phyloP scores from a whole-genome alignment of 2,113 vertebrate genomes.

The Entelurus aequoreus region DNA sequence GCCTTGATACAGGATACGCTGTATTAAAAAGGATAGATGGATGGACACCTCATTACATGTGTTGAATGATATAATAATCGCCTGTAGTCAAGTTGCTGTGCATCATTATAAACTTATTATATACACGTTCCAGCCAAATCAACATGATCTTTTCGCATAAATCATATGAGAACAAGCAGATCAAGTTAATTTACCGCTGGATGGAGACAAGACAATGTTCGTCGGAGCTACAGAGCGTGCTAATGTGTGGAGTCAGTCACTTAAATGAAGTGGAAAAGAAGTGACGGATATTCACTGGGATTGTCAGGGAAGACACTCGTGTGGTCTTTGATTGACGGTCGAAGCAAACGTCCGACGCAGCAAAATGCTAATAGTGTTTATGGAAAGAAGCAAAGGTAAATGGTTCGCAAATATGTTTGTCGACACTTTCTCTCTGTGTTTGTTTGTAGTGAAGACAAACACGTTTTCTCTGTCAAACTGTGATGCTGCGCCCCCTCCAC shows the following conservation, averaged over 20 bases:
- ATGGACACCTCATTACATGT: too few relatives aligned
- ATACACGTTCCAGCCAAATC: too few relatives aligned
- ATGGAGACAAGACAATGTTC: background rate
- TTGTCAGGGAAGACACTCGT: background rate
- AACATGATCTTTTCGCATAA: too few relatives aligned
- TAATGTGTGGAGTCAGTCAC: background rate
- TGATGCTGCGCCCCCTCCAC: background rate
- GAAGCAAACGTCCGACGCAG: background rate
- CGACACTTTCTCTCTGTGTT: constrained; percentile 5
- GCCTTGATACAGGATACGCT: too few relatives aligned
- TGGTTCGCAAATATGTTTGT: background rate
- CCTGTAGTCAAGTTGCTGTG: too few relatives aligned
- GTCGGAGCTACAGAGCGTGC: background rate
- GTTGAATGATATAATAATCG: too few relatives aligned
- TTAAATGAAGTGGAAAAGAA: background rate
- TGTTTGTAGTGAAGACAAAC: constrained; percentile 2
- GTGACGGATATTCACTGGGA: background rate
- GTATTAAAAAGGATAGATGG: too few relatives aligned
- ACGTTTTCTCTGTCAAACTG: constrained; percentile 3
- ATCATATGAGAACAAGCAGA: too few relatives aligned
- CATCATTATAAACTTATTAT: too few relatives aligned
- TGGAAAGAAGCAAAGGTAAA: background rate
- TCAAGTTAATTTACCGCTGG: too few relatives aligned
- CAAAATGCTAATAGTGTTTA: background rate
- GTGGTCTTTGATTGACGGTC: background rate